Conservation (phyloP, 1,140 invertebrate genomes). For the Drosophila asahinai region DNA sequence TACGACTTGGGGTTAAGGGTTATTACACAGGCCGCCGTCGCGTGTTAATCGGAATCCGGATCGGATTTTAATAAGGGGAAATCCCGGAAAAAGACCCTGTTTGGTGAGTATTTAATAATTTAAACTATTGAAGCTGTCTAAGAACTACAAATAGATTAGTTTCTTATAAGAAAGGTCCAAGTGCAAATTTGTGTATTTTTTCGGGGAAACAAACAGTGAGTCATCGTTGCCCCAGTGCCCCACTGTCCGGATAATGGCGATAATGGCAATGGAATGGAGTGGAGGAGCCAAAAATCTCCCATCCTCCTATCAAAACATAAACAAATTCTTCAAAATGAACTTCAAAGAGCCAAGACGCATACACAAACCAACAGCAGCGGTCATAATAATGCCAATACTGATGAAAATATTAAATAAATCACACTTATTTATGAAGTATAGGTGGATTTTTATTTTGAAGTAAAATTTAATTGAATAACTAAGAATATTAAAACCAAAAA, state of each 20-base stretch:
- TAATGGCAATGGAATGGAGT: constrained; percentile 4
- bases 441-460: no score
- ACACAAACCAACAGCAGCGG: constrained; percentile 26
- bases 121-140: no score
- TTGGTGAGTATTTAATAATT: neutral
- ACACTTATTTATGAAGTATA: neutral
- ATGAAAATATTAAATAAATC: neutral
- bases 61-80: constrained; percentile 9
- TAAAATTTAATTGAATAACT: neutral
- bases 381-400: neutral
- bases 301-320: constrained; percentile 58
- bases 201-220: constrained; percentile 12
- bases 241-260: constrained; percentile 26
- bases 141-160: no score
- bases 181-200: neutral
- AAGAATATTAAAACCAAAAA: neutral
- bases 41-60: constrained; percentile 13
- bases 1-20: neutral
- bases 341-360: constrained; percentile 31
- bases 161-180: neutral
- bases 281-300: neutral
- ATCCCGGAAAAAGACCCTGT: neutral
- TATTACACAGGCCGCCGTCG: constrained; percentile 8
- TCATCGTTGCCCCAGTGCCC: constrained; percentile 31
- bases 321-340: constrained; percentile 64